A percentile compares a stretch with the other conserved stretches of the same genome.
These are phyloP conservation scores for Limnephilus lunatus DNA, from an alignment of 2,888 invertebrate genomes.

Conservation along the genomic window DNA sequence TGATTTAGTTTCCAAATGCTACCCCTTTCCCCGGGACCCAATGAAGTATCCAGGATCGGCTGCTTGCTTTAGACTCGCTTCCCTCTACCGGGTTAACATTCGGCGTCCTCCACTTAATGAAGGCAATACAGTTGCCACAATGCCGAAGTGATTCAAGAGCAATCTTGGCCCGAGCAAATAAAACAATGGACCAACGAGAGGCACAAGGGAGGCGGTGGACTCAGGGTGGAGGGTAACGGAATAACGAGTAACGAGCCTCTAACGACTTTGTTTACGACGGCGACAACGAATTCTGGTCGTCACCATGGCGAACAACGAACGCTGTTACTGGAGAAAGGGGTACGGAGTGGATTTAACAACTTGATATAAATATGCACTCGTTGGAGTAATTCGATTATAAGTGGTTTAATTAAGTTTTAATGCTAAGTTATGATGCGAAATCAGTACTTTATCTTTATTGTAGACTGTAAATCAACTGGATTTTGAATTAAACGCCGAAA, in stretches of 20 bases:
- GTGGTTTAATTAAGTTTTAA: neutral
- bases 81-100: neutral
- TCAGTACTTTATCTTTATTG: neutral
- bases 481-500: neutral
- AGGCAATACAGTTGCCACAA: slow-evolving; percentile 29
- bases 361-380: neutral
- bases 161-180: slow-evolving; percentile 38
- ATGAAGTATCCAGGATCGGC: neutral
- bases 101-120: slow-evolving; percentile 18
- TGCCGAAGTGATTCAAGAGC: slow-evolving; percentile 27
- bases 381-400: neutral
- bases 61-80: neutral
- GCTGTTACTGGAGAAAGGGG: neutral
- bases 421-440: neutral
- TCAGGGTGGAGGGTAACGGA: neutral
- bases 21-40: neutral
- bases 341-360: neutral
- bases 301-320: neutral
- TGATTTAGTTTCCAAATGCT: neutral
- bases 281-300: neutral
- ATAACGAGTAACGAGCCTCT: neutral
- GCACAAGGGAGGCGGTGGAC: neutral
- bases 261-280: neutral
- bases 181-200: slow-evolving; percentile 13
- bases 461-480: neutral